phyloP scores from a whole-genome alignment of 2,888 invertebrate species.

The Macroteleia sp. region DNA sequence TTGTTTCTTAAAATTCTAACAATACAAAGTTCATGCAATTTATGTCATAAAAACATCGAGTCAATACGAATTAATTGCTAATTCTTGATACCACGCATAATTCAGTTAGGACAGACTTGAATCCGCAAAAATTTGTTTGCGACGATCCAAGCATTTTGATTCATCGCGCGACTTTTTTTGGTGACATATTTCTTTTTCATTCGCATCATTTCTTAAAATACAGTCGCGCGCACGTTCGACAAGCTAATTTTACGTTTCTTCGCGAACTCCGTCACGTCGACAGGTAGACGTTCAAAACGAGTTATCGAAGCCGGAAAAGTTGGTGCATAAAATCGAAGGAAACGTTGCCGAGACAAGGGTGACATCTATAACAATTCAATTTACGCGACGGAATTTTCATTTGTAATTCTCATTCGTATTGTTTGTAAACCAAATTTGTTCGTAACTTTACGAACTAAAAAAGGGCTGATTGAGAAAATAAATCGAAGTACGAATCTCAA shows the following conservation, averaged over 20 bases:
- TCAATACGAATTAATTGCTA: too few species aligned
- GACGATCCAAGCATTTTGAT: not conserved
- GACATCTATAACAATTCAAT: constrained; percentile 23
- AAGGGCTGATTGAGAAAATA: too few species aligned
- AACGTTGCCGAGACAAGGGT: constrained; percentile 9
- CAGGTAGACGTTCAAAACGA: constrained; percentile 35
- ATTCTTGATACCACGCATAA: too few species aligned
- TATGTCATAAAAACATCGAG: too few species aligned
- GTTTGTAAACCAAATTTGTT: too few species aligned
- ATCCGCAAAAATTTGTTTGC: not conserved
- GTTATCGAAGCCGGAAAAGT: constrained; percentile 41
- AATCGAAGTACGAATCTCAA: too few species aligned
- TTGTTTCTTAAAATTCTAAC: too few species aligned
- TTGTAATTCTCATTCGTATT: too few species aligned
- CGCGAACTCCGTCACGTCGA: constrained; percentile 3
- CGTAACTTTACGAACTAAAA: too few species aligned
- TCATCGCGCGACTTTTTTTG: constrained; percentile 8
- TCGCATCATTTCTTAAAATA: constrained; percentile 44
- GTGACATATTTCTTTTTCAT: constrained; percentile 32
- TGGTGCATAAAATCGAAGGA: constrained; percentile 36
- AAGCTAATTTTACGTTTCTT: constrained; percentile 25
- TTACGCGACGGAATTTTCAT: too few species aligned
- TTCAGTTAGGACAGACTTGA: constrained; percentile 14
- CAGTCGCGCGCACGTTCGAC: constrained; percentile 1
- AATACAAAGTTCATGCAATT: too few species aligned